A percentile compares a stretch with the other conserved stretches of the same genome.
These are phyloP conservation scores for Rynchops niger DNA, from an alignment of 2,113 vertebrate genomes.

Conservation along the genomic window DNA sequence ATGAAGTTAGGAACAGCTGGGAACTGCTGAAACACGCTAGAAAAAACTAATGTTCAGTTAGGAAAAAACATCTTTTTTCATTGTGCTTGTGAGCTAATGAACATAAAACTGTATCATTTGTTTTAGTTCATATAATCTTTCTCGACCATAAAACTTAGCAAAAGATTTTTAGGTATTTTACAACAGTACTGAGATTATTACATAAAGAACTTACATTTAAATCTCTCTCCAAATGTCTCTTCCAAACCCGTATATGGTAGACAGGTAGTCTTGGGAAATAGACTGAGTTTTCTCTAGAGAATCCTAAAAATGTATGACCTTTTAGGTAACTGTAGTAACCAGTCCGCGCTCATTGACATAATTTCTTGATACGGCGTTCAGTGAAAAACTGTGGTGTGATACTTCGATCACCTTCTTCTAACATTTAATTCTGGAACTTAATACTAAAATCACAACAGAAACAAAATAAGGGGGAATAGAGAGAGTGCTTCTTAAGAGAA, in stretches of 20 bases:
- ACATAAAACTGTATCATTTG: neutral
- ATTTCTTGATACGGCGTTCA: neutral
- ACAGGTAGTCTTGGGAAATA: neutral
- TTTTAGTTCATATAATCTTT: neutral
- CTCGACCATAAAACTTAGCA: neutral
- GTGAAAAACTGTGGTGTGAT: neutral
- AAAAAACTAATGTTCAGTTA: neutral
- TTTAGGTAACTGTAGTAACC: neutral
- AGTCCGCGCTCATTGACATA: neutral
- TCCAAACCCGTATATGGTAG: neutral
- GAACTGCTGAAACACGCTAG: neutral
- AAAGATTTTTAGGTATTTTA: neutral
- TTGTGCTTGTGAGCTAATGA: neutral
- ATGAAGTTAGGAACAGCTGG: rapidly evolving
- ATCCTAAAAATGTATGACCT: neutral
- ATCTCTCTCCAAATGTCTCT: neutral
- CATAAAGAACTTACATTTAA: neutral
- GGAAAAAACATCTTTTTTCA: neutral
- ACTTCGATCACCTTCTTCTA: neutral
- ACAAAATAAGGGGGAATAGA: neutral
- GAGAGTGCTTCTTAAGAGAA: neutral
- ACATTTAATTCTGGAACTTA: neutral
- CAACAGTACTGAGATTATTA: neutral
- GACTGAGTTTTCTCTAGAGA: neutral
- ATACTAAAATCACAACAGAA: neutral